Percentiles rank a stretch among this genome's conserved stretches.
phyloP scores from a whole-genome alignment of 2,797 vertebrate genomes.

The Scleropages formosus region DNA sequence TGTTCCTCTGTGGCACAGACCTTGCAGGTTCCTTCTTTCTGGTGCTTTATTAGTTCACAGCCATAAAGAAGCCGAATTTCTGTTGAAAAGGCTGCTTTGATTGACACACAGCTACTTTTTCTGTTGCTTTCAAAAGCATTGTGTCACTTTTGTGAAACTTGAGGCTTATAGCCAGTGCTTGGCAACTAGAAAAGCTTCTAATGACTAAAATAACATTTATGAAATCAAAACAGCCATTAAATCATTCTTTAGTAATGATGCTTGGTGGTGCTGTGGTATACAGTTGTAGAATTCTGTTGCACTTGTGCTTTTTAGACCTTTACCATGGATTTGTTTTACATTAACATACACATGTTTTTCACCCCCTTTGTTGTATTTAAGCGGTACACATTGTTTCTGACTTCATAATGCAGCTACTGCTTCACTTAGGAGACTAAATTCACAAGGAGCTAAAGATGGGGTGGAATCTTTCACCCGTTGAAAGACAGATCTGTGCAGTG shows the following conservation, averaged over 20 bases:
- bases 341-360: too few species aligned
- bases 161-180: neutral
- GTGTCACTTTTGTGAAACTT: neutral
- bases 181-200: too few species aligned
- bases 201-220: neutral
- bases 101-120: neutral
- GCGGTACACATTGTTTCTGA: neutral
- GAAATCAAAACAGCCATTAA: neutral
- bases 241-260: too few species aligned
- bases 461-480: too few species aligned
- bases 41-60: slow-evolving; percentile 31
- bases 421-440: neutral
- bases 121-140: neutral
- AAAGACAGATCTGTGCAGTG: neutral
- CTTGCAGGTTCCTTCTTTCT: slow-evolving; percentile 44
- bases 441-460: neutral
- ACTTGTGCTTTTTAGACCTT: neutral
- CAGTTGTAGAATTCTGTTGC: neutral
- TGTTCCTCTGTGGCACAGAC: slow-evolving; percentile 24
- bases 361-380: neutral
- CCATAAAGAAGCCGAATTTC: neutral
- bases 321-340: too few species aligned
- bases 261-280: neutral
- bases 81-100: neutral
- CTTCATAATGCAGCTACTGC: neutral